A percentile compares a stretch with the other conserved stretches of the same genome.
Evolutionary conservation across 1,140 invertebrate species (phyloP).

Genomic region (Pogonomyrmex barbatus): DNA sequence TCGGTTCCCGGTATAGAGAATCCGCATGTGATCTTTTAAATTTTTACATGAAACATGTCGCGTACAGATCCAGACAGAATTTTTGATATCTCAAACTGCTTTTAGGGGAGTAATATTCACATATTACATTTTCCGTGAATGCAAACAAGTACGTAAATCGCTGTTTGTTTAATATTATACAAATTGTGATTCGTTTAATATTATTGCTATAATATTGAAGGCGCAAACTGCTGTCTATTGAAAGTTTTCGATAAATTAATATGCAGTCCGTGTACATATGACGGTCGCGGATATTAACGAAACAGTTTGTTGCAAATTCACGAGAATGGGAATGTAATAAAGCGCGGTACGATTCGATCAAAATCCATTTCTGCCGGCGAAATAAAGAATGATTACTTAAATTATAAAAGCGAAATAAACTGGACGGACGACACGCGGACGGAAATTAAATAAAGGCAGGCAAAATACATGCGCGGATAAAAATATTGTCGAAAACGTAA

Average conservation of each 20-base stretch:
- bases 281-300: constrained; percentile 5
- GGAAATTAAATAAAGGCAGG: neutral
- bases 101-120: neutral
- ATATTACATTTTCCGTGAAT: constrained; percentile 11
- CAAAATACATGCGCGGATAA: neutral
- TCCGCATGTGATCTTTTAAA: neutral
- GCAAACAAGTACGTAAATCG: neutral
- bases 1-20: neutral
- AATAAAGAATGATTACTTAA: neutral
- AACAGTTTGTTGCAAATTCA: neutral
- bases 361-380: constrained; percentile 11
- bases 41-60: constrained; percentile 22
- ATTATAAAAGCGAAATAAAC: constrained; percentile 2
- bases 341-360: constrained; percentile 22
- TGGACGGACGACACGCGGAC: neutral
- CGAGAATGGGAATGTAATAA: neutral
- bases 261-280: constrained; percentile 11
- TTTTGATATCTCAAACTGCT: constrained; percentile 23
- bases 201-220: neutral
- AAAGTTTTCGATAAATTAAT: constrained; percentile 38
- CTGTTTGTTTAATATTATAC: constrained; percentile 17
- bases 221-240: constrained; percentile 16
- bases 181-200: constrained; percentile 30
- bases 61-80: constrained; percentile 8
- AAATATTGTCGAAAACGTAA: neutral